Conservation (phyloP, 2,888 invertebrate genomes). For the Troides aeacus region DNA sequence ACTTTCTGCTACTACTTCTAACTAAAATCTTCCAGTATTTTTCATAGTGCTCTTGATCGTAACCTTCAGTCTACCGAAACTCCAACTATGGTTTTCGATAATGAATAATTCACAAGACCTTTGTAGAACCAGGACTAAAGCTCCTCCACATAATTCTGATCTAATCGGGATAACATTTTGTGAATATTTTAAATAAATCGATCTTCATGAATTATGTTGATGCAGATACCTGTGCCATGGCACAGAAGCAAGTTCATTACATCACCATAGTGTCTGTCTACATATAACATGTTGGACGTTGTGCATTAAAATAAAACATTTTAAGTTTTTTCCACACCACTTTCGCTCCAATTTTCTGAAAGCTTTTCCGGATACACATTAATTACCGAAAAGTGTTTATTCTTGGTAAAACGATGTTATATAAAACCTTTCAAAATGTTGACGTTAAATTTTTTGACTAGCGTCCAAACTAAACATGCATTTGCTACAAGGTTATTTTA, state of each 20-base stretch:
- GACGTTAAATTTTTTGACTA: neutral
- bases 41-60: no score
- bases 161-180: no score
- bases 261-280: neutral
- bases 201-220: no score
- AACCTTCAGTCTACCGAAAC: no score
- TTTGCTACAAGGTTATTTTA: neutral
- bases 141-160: no score
- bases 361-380: constrained; percentile 9
- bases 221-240: no score
- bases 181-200: no score
- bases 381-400: constrained; percentile 8
- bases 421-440: neutral
- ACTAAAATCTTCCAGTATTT: no score
- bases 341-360: constrained; percentile 16
- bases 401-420: constrained; percentile 7
- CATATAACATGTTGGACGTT: neutral
- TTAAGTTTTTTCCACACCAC: constrained; percentile 4
- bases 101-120: no score
- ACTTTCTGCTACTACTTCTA: no score
- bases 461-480: neutral
- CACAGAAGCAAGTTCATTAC: neutral
- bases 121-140: no score
- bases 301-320: constrained; percentile 8
- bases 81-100: no score